Evolutionary conservation across 1,140 invertebrate species (phyloP).

Genomic region (Plutomurus gul): DNA sequence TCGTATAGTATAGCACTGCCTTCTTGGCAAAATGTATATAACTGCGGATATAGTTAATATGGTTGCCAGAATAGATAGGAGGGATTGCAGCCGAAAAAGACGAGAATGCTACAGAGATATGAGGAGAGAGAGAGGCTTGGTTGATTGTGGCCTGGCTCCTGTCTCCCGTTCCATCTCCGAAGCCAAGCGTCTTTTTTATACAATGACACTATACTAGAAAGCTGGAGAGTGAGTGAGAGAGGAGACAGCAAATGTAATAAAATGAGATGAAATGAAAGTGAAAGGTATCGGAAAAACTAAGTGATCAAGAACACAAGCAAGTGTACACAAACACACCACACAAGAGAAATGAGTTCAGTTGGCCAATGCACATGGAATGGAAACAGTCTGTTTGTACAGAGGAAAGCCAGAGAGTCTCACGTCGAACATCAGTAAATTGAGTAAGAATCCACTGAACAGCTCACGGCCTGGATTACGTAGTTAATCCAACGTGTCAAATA

Average conservation of each 20-base stretch:
- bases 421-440: neutral
- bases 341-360: neutral
- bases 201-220: too few relatives aligned
- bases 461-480: neutral
- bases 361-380: neutral
- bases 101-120: too few relatives aligned
- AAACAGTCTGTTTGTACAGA: neutral
- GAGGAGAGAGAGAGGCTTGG: slow-evolving; percentile 19
- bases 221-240: neutral
- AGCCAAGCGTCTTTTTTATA: neutral
- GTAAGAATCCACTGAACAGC: neutral
- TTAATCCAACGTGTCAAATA: slow-evolving; percentile 9
- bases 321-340: neutral
- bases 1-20: slow-evolving; percentile 18
- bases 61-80: neutral
- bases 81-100: slow-evolving; percentile 9
- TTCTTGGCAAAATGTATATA: too few relatives aligned
- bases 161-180: neutral
- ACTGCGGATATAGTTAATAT: too few relatives aligned
- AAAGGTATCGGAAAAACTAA: neutral
- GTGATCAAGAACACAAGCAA: neutral
- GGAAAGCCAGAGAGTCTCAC: neutral
- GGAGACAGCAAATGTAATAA: slow-evolving; percentile 4
- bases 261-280: slow-evolving; percentile 23
- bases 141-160: slow-evolving; percentile 11